Evolutionary conservation across 2,888 invertebrate species (phyloP).

Genomic region (Cerastoderma edule): DNA sequence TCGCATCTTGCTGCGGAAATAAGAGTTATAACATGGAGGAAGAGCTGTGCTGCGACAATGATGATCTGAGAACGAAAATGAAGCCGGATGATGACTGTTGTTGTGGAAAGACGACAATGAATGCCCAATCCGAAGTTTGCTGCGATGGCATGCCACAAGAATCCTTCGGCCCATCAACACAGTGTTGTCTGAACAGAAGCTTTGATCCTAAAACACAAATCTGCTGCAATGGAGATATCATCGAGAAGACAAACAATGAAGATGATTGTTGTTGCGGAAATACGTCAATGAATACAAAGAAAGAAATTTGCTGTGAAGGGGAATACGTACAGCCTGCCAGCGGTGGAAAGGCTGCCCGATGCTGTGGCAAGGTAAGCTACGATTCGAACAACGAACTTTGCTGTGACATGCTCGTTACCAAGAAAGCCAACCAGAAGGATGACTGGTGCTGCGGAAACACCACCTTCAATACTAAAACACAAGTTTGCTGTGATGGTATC

Average conservation of each 20-base stretch:
- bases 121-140: conserved; percentile 33
- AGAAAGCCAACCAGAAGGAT: conserved; percentile 35
- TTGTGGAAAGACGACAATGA: conserved; percentile 35
- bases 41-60: conserved; percentile 32
- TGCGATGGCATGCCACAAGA: conserved; percentile 38
- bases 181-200: conserved; percentile 35
- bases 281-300: conserved; percentile 29
- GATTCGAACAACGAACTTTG: conserved; percentile 37
- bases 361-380: conserved; percentile 42
- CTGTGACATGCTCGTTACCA: conserved; percentile 31
- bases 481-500: conserved; percentile 42
- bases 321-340: conserved; percentile 11
- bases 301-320: conserved; percentile 44
- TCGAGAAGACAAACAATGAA: conserved; percentile 22
- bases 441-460: conserved; percentile 43
- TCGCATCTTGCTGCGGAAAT: conserved; percentile 32
- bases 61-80: conserved; percentile 20
- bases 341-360: conserved; percentile 25
- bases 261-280: conserved; percentile 49
- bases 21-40: conserved; percentile 29
- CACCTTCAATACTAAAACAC: conserved; percentile 29
- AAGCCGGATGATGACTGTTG: conserved; percentile 34
- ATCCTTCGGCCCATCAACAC: conserved; percentile 20
- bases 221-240: conserved; percentile 40
- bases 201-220: conserved; percentile 35